A percentile compares a stretch with the other conserved stretches of the same genome.
These are phyloP conservation scores for Festucalex cinctus DNA, from an alignment of 2,113 vertebrate genomes.

Conservation along the genomic window DNA sequence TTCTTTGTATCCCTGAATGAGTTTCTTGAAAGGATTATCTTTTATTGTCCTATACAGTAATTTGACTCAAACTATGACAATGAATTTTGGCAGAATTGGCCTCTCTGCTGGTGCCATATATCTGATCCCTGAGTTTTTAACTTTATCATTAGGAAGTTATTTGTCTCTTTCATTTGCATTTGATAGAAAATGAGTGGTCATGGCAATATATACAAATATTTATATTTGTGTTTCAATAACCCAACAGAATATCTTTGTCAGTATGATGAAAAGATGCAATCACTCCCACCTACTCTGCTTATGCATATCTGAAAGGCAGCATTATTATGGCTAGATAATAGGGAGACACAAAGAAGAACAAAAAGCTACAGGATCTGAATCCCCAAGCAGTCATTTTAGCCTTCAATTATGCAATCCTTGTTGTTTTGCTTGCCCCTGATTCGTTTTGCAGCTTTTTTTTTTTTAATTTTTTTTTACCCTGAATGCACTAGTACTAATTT, in stretches of 20 bases:
- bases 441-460: slow-evolving; percentile 47
- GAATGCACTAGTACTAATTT: slow-evolving; percentile 33
- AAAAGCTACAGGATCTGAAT: slow-evolving; percentile 55
- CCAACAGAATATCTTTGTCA: slow-evolving; percentile 12
- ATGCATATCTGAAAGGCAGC: slow-evolving; percentile 40
- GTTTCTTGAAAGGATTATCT: no score
- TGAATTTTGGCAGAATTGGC: no score
- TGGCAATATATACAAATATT: no score
- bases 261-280: slow-evolving; percentile 12
- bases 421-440: slow-evolving; percentile 20
- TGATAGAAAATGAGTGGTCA: neutral
- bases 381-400: slow-evolving; percentile 53
- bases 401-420: slow-evolving; percentile 57
- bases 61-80: no score
- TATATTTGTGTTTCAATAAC: neutral
- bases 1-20: no score
- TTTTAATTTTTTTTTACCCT: slow-evolving; percentile 28
- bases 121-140: no score
- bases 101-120: neutral
- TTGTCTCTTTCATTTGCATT: neutral
- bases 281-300: slow-evolving; percentile 18
- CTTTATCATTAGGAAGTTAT: no score
- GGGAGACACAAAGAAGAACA: slow-evolving; percentile 49
- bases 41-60: no score
- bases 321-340: slow-evolving; percentile 59